phyloP scores from a whole-genome alignment of 2,113 vertebrate species.

The Pterocles orientalis region DNA sequence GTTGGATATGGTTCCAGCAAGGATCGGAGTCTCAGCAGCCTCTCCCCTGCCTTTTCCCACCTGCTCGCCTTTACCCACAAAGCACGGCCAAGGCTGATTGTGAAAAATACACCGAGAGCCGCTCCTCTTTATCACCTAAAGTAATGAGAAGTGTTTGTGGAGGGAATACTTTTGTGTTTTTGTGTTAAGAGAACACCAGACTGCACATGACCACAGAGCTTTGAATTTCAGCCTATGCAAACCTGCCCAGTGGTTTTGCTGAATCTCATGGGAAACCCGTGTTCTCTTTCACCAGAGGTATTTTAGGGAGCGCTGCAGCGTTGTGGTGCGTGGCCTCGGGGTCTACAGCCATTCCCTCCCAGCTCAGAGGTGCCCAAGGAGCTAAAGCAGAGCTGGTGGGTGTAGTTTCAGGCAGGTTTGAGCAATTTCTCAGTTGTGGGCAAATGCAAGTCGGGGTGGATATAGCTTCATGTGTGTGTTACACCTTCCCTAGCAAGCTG shows the following conservation, averaged over 20 bases:
- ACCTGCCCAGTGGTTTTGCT: neutral
- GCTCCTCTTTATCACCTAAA: neutral
- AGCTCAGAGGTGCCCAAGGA: neutral
- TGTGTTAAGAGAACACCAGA: neutral
- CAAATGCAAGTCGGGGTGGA: neutral
- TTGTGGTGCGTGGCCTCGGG: fast-evolving
- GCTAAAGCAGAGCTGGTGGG: neutral
- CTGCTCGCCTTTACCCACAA: neutral
- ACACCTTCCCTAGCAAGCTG: neutral
- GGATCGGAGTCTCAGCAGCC: neutral
- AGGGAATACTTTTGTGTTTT: neutral
- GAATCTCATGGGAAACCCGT: neutral
- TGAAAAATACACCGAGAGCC: neutral
- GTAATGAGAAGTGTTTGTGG: neutral
- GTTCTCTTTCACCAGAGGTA: neutral
- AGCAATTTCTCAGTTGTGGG: neutral
- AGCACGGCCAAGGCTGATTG: neutral
- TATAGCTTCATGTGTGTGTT: neutral
- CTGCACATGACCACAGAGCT: neutral
- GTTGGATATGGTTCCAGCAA: neutral
- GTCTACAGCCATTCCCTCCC: neutral
- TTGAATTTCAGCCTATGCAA: neutral
- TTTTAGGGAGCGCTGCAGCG: neutral
- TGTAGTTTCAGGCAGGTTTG: neutral
- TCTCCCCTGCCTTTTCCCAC: neutral